Conservation (phyloP, 2,888 invertebrate genomes). For the Callinectes sapidus region DNA sequence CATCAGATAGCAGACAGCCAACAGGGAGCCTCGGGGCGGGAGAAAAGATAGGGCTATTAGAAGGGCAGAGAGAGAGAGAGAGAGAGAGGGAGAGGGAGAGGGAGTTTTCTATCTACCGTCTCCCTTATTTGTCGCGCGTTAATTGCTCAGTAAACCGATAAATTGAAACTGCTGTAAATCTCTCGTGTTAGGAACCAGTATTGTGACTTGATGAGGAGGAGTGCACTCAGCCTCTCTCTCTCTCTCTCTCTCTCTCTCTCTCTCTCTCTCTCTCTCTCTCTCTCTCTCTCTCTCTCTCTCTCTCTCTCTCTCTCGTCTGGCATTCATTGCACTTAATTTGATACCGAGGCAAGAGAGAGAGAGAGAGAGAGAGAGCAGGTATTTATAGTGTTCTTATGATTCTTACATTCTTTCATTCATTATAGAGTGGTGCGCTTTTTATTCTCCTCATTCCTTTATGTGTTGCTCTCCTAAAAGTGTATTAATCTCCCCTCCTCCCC, state of each 20-base stretch:
- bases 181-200: not conserved
- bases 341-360: too few species aligned
- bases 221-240: not conserved
- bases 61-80: not conserved
- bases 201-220: not conserved
- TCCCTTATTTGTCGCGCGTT: not conserved
- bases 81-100: not conserved
- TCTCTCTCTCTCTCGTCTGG: conserved; percentile 31
- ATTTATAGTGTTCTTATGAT: not conserved
- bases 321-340: too few species aligned
- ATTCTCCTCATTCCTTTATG: too few species aligned
- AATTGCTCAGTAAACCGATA: conserved; percentile 19
- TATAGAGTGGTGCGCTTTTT: not conserved
- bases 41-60: not conserved
- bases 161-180: conserved; percentile 10
- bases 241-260: conserved; percentile 34
- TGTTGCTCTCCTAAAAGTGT: not conserved
- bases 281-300: conserved; percentile 44
- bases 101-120: not conserved
- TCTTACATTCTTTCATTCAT: not conserved
- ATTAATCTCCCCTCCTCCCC: too few species aligned
- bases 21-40: not conserved
- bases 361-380: too few species aligned
- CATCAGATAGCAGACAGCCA: not conserved
- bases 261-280: conserved; percentile 43